Conservation (phyloP, 2,113 vertebrate genomes). For the Paedocypris sp. region DNA sequence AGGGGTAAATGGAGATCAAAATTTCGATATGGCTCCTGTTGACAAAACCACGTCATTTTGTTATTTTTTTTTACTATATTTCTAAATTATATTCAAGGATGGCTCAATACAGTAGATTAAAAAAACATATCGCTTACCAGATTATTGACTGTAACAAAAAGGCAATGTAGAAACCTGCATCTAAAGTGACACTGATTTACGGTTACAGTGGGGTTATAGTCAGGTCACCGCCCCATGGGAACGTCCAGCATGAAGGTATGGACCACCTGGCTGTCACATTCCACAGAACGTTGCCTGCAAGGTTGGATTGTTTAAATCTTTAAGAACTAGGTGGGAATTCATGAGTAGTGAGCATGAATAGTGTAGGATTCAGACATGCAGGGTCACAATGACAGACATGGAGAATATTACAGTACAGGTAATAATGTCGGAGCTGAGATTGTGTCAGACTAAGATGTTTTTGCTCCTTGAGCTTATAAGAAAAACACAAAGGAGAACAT, state of each 20-base stretch:
- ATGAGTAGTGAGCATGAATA: too few species aligned
- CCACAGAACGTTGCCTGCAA: neutral
- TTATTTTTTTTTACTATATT: too few species aligned
- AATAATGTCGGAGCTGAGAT: constrained; percentile 9
- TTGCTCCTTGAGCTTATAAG: neutral
- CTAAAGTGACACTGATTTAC: neutral
- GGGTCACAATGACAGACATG: neutral
- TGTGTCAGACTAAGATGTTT: neutral
- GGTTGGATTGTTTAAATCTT: neutral
- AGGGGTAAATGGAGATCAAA: too few species aligned
- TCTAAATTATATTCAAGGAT: too few species aligned
- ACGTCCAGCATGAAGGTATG: neutral
- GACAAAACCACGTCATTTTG: too few species aligned
- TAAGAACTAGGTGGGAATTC: neutral
- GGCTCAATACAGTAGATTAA: too few species aligned
- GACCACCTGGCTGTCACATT: constrained; percentile 14
- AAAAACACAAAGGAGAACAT: neutral
- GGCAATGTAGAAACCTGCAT: too few species aligned
- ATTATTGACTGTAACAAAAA: too few species aligned
- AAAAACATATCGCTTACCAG: too few species aligned
- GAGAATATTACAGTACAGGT: neutral
- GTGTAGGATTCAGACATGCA: too few species aligned
- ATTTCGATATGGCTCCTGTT: too few species aligned
- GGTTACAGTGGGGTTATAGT: neutral
- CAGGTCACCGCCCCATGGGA: neutral